Conservation (phyloP, 2,888 invertebrate species). For the Coelopa pilipes region DNA sequence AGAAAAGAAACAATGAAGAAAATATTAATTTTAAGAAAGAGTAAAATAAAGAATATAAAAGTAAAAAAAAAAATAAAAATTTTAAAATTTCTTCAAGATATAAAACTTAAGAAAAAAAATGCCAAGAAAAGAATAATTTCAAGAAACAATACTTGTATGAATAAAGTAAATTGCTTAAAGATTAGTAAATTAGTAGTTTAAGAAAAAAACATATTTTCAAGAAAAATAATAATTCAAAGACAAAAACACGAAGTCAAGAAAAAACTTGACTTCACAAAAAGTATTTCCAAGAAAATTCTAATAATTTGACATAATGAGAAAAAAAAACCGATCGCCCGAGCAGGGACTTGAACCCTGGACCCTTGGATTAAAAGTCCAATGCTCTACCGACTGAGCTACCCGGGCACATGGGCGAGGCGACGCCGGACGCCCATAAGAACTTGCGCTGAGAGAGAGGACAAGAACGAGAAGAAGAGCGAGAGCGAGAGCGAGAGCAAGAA, state of each 20-base stretch:
- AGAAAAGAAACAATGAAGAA: too few species aligned
- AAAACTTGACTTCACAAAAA: not conserved
- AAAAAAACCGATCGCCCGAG: slow-evolving; percentile 60
- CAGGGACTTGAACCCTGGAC: slow-evolving; percentile 68
- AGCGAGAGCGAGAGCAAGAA: not conserved
- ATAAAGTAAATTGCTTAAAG: too few species aligned
- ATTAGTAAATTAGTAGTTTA: too few species aligned
- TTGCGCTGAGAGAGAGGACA: not conserved
- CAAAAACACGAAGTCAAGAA: slow-evolving; percentile 10
- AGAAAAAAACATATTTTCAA: too few species aligned
- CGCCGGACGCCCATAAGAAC: not conserved
- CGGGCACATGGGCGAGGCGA: slow-evolving; percentile 50
- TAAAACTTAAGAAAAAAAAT: too few species aligned
- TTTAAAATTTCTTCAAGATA: too few species aligned
- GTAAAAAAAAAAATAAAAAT: too few species aligned
- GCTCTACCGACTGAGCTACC: slow-evolving; percentile 60
- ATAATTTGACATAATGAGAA: slow-evolving; percentile 23
- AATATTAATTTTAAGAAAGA: too few species aligned
- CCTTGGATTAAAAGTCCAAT: slow-evolving; percentile 68
- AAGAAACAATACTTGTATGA: too few species aligned
- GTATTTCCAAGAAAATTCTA: slow-evolving; percentile 6
- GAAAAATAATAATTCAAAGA: not conserved
- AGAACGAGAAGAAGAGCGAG: not conserved
- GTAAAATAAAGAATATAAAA: too few species aligned
- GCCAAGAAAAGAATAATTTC: too few species aligned